A percentile compares a stretch with the other conserved stretches of the same genome.
Evolutionary conservation across 2,113 vertebrate species (phyloP).

Genomic region (Colistium nudipinnis): DNA sequence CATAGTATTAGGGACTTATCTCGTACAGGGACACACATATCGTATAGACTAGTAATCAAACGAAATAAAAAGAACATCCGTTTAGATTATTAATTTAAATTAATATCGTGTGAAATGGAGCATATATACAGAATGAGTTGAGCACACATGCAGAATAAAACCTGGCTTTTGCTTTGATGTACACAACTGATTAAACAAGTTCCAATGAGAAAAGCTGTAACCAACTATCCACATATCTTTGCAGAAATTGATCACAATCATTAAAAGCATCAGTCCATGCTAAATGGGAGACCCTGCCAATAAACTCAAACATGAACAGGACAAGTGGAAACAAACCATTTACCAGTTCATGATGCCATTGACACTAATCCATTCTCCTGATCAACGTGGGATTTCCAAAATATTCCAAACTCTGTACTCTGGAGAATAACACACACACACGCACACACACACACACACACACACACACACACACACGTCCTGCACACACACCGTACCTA

Average conservation of each 20-base stretch:
- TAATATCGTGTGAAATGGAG: too few species aligned
- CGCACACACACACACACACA: slow-evolving; percentile 14
- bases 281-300: neutral
- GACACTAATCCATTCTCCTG: slow-evolving; percentile 39
- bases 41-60: too few species aligned
- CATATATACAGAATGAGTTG: too few species aligned
- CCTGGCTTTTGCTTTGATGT: neutral
- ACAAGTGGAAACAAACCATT: slow-evolving; percentile 20
- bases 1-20: too few species aligned
- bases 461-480: slow-evolving; percentile 2
- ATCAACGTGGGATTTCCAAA: neutral
- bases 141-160: neutral
- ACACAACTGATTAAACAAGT: too few species aligned
- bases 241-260: neutral
- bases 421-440: slow-evolving; percentile 12
- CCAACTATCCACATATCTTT: neutral
- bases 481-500: slow-evolving; percentile 69
- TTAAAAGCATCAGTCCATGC: neutral
- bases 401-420: slow-evolving; percentile 1
- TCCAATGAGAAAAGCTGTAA: neutral
- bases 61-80: too few species aligned
- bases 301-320: neutral
- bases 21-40: too few species aligned
- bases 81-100: too few species aligned
- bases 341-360: slow-evolving; percentile 66